Conservation (phyloP, 2,113 vertebrate species). For the Peromyscus californicus region DNA sequence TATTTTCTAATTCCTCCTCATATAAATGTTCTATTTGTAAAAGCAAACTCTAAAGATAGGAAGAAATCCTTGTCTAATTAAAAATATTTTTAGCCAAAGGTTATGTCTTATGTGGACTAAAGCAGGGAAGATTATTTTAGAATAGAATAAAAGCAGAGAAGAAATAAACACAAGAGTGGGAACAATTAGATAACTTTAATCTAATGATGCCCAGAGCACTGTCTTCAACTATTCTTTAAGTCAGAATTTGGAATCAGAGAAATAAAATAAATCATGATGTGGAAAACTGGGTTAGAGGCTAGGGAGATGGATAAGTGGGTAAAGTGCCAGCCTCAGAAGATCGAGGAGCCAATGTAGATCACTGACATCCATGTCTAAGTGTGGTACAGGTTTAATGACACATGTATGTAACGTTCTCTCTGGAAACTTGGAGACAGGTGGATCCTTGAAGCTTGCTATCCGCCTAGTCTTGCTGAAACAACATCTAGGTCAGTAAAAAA, state of each 20-base stretch:
- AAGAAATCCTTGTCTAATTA: background rate
- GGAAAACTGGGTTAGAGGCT: background rate
- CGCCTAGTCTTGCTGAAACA: background rate
- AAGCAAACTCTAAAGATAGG: background rate
- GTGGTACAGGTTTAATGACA: no score
- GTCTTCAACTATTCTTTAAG: background rate
- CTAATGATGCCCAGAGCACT: background rate
- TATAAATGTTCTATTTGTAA: background rate
- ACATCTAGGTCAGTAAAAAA: background rate
- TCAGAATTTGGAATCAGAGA: background rate
- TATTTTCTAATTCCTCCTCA: background rate
- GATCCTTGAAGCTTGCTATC: background rate
- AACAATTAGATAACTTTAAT: constrained; percentile 41
- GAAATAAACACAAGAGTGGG: background rate
- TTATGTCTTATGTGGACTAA: background rate
- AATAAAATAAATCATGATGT: background rate
- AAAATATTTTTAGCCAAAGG: background rate
- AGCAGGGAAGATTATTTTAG: background rate
- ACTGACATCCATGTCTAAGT: no score
- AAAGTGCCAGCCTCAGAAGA: fast-evolving
- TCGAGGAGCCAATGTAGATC: no score
- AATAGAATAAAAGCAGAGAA: background rate
- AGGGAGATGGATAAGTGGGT: background rate
- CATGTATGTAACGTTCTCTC: background rate
- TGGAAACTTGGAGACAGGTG: background rate